Base-by-base conservation (phyloP, 2,113 vertebrate genomes). In the Misgurnus anguillicaudatus region DNA sequence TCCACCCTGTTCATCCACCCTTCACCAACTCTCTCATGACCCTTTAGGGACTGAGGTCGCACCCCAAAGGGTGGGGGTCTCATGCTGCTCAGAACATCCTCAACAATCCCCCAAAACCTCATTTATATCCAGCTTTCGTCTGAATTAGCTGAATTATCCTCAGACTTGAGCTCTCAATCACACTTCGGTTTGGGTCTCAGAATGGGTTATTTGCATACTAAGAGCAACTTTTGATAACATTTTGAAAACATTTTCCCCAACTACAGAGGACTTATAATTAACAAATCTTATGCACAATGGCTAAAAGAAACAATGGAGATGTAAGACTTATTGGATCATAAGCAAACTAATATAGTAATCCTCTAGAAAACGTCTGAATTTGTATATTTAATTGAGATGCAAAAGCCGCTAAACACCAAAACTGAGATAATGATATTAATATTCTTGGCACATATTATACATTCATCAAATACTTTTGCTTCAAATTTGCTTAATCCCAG, bases 21-120 rank as follows among this genome's bases (percentile, higher is more conserved):
- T 85, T 86, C 87, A 77, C 86, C 86, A 90, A 87, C 84, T 91
- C 89, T 88, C 89, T 86, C 86, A 90, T 88, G 88, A 89, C 89
- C 89, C 85, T 81, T 66, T 64, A 90, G 79, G 83, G 86, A 85
- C 73, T 86, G 36, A 77, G 89, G 90, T 90, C 83, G 87, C 67
- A 45, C 78, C 77, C 79, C 42, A 31, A 83, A 79, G 76, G 65
- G 70, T 70, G 65, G 70, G 79, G 84, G 45, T 47, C 51, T 78
- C 85, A 77, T 86, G 7, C 84, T 82, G 88, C 86, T 82, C 79
- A 79, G 85, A 77, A 82, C 82, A 82, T 73, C 77, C 31, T 69
- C 60, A 57, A 67, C 78, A 83, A 81, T 76, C 69, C 67, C 38
- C 31, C 42, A 89, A 83, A 84, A 86, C 77, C 85, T 85, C 84